These are phyloP conservation scores for Euproctis similis DNA, from an alignment of 2,888 invertebrate genomes.

Conservation along the genomic window DNA sequence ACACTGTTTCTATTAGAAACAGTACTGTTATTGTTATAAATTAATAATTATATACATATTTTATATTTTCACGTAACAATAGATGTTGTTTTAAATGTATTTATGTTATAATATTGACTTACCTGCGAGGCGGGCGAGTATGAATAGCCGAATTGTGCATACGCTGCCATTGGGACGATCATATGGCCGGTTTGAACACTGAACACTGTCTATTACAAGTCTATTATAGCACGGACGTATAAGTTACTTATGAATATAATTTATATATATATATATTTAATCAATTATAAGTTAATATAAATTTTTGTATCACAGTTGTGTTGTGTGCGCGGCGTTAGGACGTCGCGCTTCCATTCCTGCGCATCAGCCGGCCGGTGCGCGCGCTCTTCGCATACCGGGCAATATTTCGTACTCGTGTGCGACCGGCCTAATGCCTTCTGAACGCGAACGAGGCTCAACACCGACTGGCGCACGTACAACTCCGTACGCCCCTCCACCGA, in stretches of 20 bases:
- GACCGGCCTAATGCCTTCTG: conserved; percentile 58
- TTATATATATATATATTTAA: conserved; percentile 40
- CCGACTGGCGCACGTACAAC: conserved; percentile 70
- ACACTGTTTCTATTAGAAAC: too few relatives aligned
- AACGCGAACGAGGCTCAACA: conserved; percentile 61
- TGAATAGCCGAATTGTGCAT: conserved; percentile 94
- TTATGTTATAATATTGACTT: conserved; percentile 48
- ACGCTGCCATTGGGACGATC: conserved; percentile 82
- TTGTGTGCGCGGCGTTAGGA: conserved; percentile 62
- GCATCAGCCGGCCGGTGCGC: conserved; percentile 60
- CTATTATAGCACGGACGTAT: conserved; percentile 61
- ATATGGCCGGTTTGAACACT: conserved; percentile 74
- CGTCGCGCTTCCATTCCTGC: conserved; percentile 68
- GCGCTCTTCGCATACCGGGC: conserved; percentile 61
- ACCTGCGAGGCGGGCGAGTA: conserved; percentile 96
- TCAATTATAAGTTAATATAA: conserved; percentile 41
- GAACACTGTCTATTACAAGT: conserved; percentile 72
- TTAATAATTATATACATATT: too few relatives aligned
- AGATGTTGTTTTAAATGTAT: too few relatives aligned
- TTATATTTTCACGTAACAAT: too few relatives aligned
- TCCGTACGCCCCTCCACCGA: conserved; percentile 67
- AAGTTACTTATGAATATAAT: conserved; percentile 46
- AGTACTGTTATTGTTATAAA: too few relatives aligned
- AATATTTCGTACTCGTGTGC: conserved; percentile 41
- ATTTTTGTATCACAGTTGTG: conserved; percentile 70